phyloP scores from a whole-genome alignment of 2,797 vertebrate species.

The Acropternis orthonyx region DNA sequence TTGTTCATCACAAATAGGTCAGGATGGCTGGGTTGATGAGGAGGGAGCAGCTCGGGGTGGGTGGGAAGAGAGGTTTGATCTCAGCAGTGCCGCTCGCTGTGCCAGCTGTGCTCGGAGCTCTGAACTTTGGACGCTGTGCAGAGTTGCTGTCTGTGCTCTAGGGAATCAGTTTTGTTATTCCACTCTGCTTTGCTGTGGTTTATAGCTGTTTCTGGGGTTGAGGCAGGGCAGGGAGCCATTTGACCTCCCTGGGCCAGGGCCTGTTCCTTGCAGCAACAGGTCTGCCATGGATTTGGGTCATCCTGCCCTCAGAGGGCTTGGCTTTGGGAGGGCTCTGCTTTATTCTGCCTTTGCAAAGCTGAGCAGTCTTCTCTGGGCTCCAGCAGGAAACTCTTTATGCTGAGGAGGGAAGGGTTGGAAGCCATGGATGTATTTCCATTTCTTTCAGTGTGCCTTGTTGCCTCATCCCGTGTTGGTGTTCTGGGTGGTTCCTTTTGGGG shows the following conservation, averaged over 20 bases:
- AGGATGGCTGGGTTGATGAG: neutral
- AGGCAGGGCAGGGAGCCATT: neutral
- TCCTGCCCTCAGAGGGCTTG: neutral
- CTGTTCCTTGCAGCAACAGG: rapidly evolving
- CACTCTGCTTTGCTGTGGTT: neutral
- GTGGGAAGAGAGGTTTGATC: neutral
- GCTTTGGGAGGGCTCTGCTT: neutral
- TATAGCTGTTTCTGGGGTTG: neutral
- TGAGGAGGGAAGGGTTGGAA: neutral
- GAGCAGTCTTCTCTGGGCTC: neutral
- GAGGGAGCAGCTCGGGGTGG: neutral
- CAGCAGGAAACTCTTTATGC: neutral
- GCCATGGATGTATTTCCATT: rapidly evolving
- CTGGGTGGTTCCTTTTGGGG: neutral
- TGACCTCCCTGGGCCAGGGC: rapidly evolving
- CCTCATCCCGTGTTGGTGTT: rapidly evolving
- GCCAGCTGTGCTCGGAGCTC: rapidly evolving
- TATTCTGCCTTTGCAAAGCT: neutral
- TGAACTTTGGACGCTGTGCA: neutral
- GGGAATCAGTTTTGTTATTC: neutral
- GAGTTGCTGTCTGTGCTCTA: neutral
- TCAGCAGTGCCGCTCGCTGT: rapidly evolving
- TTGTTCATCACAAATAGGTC: neutral
- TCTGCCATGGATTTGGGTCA: rapidly evolving
- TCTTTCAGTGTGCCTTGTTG: rapidly evolving